These are phyloP conservation scores for Bucorvus abyssinicus DNA, from an alignment of 2,797 vertebrate species.

Conservation along the genomic window DNA sequence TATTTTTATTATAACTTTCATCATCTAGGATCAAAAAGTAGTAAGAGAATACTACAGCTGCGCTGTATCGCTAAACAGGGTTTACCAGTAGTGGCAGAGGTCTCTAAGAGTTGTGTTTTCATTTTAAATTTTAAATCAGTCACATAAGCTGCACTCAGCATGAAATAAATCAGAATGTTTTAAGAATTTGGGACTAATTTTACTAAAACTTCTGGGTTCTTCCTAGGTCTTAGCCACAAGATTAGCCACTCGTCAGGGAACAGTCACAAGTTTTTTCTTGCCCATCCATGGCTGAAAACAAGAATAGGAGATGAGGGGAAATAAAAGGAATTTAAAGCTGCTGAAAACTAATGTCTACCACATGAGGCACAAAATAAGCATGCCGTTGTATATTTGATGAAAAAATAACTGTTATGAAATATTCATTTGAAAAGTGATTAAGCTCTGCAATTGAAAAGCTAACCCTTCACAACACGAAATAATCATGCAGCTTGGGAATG, in stretches of 20 bases:
- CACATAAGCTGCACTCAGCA: background rate
- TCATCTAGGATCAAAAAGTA: background rate
- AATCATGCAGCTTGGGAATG: conserved; percentile 72
- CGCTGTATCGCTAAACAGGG: background rate
- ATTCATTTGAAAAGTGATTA: conserved; percentile 82
- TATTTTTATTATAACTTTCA: background rate
- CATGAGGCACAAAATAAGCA: conserved; percentile 63
- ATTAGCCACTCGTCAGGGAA: conserved; percentile 45
- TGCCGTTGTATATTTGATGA: conserved; percentile 65
- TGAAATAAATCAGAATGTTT: conserved; percentile 17
- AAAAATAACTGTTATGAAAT: conserved; percentile 78
- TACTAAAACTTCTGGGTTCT: conserved; percentile 13
- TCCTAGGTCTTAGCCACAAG: conserved; percentile 7
- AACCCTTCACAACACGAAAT: conserved; percentile 76
- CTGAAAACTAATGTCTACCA: conserved; percentile 63
- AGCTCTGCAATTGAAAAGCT: conserved; percentile 74
- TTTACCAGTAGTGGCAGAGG: background rate
- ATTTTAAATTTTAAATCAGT: conserved; percentile 16
- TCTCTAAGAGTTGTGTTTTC: background rate
- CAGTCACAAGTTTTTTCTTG: conserved; percentile 49
- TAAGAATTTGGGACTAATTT: conserved; percentile 13
- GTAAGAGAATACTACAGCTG: background rate
- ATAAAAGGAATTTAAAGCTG: conserved; percentile 66
- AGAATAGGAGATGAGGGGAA: conserved; percentile 39
- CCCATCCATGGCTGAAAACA: conserved; percentile 34